Conservation (phyloP, 2,113 vertebrate genomes). For the Lycaon pictus region DNA sequence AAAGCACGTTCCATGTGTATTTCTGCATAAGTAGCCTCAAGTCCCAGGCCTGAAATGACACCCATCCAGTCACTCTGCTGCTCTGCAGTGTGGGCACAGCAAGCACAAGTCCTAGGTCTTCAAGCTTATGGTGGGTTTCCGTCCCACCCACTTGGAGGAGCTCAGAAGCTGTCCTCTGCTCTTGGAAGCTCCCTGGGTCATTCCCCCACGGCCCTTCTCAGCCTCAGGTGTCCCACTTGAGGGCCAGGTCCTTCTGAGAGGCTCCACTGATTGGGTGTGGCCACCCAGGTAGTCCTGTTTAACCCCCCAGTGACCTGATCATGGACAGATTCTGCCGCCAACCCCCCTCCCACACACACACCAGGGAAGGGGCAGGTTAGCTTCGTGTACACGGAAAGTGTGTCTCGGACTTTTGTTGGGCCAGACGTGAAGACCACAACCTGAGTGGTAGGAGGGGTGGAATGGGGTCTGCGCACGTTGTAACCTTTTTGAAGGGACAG, state of each 20-base stretch:
- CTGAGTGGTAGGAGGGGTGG: constrained; percentile 76
- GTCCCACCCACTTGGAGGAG: neutral
- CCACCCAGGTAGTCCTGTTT: neutral
- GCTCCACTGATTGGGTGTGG: neutral
- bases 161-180: neutral
- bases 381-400: too few species aligned
- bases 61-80: accelerated
- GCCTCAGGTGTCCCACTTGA: neutral
- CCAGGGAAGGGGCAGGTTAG: neutral
- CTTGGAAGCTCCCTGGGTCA: neutral
- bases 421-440: too few species aligned
- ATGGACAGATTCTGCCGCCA: neutral
- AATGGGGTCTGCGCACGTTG: neutral
- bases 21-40: neutral
- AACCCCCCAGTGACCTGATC: neutral
- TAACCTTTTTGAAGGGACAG: accelerated
- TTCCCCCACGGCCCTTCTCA: accelerated
- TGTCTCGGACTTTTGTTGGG: accelerated
- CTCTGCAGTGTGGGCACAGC: accelerated
- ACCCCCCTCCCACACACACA: too few species aligned
- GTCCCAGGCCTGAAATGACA: neutral
- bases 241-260: neutral
- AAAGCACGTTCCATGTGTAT: accelerated
- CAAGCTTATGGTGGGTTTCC: neutral
- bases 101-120: neutral